Base-by-base conservation (phyloP, 1,140 invertebrate genomes). In the Drosophila cardini region DNA sequence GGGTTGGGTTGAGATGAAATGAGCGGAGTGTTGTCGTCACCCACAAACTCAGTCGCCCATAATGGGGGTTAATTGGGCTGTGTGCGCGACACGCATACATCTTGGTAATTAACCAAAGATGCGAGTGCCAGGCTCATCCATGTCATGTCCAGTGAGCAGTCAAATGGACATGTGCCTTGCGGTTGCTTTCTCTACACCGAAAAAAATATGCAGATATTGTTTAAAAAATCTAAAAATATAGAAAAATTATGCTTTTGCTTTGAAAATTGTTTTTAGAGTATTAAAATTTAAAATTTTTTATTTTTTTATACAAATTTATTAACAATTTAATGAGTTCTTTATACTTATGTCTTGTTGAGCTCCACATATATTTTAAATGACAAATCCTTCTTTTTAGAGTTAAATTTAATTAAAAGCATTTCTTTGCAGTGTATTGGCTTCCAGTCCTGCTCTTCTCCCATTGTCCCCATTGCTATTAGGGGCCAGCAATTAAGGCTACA, bases 31-130 rank as follows among this genome's bases (percentile, higher is more conserved):
- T 57, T 26, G 38, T 38, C 13, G 62, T 75, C 79, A 68, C 72
- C 73, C 68, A 78, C 76, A 69, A 71, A 58, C 69, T 63, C 55
- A 68, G 79, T 74, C 70, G 77, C 65, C 80, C 84, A 74, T 91
- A 91, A 91, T 91, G 90, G 90, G 90, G 90, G 90, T 91, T 91
- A 91, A 91, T 91, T 91, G 87, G 90, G 76, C 86, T 85, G 86
- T 91, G 90, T 86, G 90, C 86, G 81, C 90, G 86, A 91, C 90
- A 91, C 90, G 90, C 90, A 91, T 91, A 85, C 83, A 91, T 91
- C 90, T 91, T 80, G 78, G 83, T 91, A 91, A 91, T 91, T 91
- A 87, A 78, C 70, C 72, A 81, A 89, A 89, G 84, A 78, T 65
- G 78, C 69, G 50, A 78, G 57, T 74, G 53, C 63, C 63, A 72